Base-by-base conservation (phyloP, 2,888 invertebrate species). In the Drosophila paracracens region DNA sequence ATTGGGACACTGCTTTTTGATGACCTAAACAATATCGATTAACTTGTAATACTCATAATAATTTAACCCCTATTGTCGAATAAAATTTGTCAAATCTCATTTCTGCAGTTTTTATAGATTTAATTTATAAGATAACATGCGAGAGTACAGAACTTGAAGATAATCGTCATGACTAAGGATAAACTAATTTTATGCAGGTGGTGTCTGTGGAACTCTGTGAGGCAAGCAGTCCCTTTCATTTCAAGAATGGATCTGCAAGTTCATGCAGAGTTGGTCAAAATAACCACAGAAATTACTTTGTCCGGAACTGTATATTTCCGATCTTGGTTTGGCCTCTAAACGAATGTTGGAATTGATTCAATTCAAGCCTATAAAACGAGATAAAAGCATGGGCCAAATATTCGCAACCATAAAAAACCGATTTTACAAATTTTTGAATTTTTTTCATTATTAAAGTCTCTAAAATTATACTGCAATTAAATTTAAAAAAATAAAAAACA, bases 21-120 rank as follows among this genome's bases (percentile, higher is more conserved):
- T 67, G 88, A 85, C 76, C 71, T 88, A 76, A 84, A 88, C 69
- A 84, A 87, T 88, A 88, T 88, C 69, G 87, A 84, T 76, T 84
- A 84, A 82, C 69, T 73, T 88, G 53, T 66, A 79, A 79, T 73
- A 81, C 76, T 82, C 80, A 81, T 71, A 85, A 81, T 83, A 58
- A 79, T 65, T 71, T 67, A 57, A 70, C 57, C 60, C 40, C 57
- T 56, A 65, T 57, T 69, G 75, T 70, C 77, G 79, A 80, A 79
- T 80, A 80, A 74, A 80, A 56, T 67, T 64, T 76, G 52, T 74
- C 61, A 79, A 70, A 74, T 62, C 53, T 57, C 57, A 57, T 18
- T 31, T 31, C 31, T 21, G 2, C 13, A 21, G 33, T 18, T 8
- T 21, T 29, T 51, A 29, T 18, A 10, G 16, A 27, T 10, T 18